Percentiles rank a stretch among this genome's conserved stretches.
These are phyloP conservation scores for Leptopilina clavipes DNA, from an alignment of 1,140 invertebrate genomes.

Conservation along the genomic window DNA sequence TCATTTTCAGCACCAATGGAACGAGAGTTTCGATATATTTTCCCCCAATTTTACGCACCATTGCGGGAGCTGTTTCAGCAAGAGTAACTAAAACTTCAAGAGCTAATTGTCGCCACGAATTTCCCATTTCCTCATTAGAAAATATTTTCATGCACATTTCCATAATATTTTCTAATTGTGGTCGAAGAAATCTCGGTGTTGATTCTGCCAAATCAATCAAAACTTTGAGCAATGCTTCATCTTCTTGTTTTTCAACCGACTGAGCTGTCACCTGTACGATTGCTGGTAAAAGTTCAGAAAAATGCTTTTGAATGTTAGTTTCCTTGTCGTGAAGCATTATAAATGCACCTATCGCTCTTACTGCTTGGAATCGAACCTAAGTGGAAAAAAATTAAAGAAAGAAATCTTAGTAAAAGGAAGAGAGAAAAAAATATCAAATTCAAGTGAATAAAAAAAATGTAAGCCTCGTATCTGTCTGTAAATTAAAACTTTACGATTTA, in stretches of 20 bases:
- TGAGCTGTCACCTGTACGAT: constrained; percentile 83
- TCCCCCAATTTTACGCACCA: constrained; percentile 92
- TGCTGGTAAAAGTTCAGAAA: constrained; percentile 88
- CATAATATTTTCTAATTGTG: constrained; percentile 91
- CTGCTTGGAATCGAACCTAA: constrained; percentile 80
- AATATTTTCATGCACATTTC: constrained; percentile 92
- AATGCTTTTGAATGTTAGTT: constrained; percentile 88
- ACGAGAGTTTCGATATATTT: constrained; percentile 88
- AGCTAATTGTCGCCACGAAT: constrained; percentile 92
- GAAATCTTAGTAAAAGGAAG: no score
- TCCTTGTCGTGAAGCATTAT: constrained; percentile 94
- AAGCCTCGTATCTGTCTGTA: constrained; percentile 74
- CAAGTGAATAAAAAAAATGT: constrained; percentile 48
- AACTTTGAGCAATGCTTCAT: constrained; percentile 92
- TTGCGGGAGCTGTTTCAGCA: constrained; percentile 94
- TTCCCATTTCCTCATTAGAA: constrained; percentile 80
- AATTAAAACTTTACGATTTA: constrained; percentile 72
- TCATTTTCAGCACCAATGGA: constrained; percentile 92
- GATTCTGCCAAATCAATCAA: constrained; percentile 95
- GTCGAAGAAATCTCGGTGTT: constrained; percentile 92
- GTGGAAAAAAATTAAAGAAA: no score
- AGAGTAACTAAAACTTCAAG: constrained; percentile 96
- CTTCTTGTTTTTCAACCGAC: constrained; percentile 88
- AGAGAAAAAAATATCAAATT: background rate
- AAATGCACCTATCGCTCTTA: constrained; percentile 91